These are phyloP conservation scores for Heloderma charlesbogerti DNA, from an alignment of 2,113 vertebrate genomes.

Conservation along the genomic window DNA sequence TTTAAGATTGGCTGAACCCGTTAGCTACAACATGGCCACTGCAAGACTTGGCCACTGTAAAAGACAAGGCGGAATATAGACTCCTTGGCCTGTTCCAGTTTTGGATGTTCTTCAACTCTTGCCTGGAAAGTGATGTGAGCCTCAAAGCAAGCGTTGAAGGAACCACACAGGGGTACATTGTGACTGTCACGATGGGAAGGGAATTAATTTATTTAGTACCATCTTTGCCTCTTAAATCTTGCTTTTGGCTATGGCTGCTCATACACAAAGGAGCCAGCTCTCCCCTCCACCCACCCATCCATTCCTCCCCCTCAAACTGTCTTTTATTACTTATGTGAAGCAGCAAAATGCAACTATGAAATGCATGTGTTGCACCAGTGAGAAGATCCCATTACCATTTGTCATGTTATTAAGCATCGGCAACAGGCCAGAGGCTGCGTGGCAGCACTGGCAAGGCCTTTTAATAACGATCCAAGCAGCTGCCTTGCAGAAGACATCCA, in stretches of 20 bases:
- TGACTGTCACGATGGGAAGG: background rate
- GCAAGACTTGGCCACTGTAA: background rate
- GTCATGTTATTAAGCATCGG: constrained; percentile 15
- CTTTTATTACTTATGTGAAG: constrained; percentile 12
- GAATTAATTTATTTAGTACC: background rate
- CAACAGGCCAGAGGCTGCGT: background rate
- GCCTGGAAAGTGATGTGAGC: background rate
- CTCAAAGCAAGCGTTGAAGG: background rate
- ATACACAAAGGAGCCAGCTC: background rate
- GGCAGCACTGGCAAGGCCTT: background rate
- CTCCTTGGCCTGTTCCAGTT: background rate
- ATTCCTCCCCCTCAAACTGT: background rate
- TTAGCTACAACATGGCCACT: background rate
- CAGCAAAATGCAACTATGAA: background rate
- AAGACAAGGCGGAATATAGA: background rate
- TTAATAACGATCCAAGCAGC: background rate
- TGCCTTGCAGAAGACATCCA: background rate
- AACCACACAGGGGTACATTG: background rate
- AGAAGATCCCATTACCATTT: background rate
- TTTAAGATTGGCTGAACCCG: background rate
- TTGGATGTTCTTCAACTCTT: background rate
- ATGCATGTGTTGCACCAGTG: background rate
- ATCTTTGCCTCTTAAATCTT: background rate
- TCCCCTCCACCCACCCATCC: background rate
- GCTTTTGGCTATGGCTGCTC: background rate